These are phyloP conservation scores for Pseudotriccus pelzelni DNA, from an alignment of 2,797 vertebrate species.

Conservation along the genomic window DNA sequence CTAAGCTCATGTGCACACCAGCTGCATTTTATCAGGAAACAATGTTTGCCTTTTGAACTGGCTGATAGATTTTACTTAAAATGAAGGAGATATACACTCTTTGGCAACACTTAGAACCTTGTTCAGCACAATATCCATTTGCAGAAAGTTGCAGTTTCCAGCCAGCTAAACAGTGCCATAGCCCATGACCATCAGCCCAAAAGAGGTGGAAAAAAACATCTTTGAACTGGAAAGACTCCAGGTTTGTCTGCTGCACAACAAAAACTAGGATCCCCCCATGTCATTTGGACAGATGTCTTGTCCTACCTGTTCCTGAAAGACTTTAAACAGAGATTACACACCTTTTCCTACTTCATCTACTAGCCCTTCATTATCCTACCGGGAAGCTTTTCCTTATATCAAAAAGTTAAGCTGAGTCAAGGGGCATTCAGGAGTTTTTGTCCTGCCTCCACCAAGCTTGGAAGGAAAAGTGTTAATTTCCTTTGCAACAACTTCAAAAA, in stretches of 20 bases:
- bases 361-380: background rate
- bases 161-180: background rate
- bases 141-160: background rate
- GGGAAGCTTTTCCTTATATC: background rate
- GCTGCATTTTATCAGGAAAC: constrained; percentile 45
- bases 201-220: background rate
- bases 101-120: constrained; percentile 1
- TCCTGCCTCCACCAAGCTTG: background rate
- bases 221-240: background rate
- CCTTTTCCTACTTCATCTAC: background rate
- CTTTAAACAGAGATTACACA: background rate
- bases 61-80: constrained; percentile 19
- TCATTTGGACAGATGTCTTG: background rate
- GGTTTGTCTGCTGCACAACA: background rate
- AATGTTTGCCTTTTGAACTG: constrained; percentile 34
- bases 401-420: background rate
- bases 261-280: background rate
- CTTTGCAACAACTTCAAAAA: background rate
- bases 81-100: background rate
- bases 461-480: background rate
- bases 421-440: background rate
- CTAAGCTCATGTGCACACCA: constrained; percentile 48
- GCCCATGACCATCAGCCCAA: background rate
- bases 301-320: background rate
- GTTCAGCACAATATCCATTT: constrained; percentile 2